These are phyloP conservation scores for Grammomys dolichurus DNA, from an alignment of 2,113 vertebrate genomes.

Conservation along the genomic window DNA sequence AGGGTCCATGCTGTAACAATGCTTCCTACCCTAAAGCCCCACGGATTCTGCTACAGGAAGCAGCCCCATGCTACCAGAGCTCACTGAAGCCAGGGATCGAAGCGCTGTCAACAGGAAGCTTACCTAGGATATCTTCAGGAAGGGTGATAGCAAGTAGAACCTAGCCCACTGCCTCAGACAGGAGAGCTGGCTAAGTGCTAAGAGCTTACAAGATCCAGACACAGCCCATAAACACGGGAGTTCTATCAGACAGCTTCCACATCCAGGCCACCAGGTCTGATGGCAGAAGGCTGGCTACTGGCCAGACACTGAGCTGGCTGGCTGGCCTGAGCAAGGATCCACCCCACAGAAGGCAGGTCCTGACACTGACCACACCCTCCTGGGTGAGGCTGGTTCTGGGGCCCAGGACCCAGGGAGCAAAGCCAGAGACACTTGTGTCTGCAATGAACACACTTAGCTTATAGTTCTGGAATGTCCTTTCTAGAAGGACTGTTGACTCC, in stretches of 20 bases:
- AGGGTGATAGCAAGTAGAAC: background rate
- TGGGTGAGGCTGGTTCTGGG: background rate
- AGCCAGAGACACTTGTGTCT: background rate
- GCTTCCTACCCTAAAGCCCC: background rate
- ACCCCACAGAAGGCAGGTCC: background rate
- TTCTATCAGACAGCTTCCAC: background rate
- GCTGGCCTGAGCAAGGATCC: background rate
- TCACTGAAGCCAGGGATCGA: background rate
- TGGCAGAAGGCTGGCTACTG: background rate
- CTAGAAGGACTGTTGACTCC: background rate
- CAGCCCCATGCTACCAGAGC: background rate
- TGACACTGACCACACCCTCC: background rate
- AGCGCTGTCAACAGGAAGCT: background rate
- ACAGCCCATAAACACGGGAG: background rate
- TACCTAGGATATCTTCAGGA: background rate
- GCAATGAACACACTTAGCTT: background rate
- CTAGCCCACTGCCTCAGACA: background rate
- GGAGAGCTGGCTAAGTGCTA: background rate
- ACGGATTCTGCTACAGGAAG: background rate
- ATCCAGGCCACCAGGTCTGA: background rate
- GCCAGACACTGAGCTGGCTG: background rate
- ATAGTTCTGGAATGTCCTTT: constrained; percentile 27
- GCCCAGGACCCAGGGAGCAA: background rate
- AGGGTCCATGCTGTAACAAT: too few relatives aligned
- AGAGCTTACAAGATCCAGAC: background rate